A percentile compares a stretch with the other conserved stretches of the same genome.
phyloP scores from a whole-genome alignment of 2,797 vertebrate species.

The Mus minutoides region DNA sequence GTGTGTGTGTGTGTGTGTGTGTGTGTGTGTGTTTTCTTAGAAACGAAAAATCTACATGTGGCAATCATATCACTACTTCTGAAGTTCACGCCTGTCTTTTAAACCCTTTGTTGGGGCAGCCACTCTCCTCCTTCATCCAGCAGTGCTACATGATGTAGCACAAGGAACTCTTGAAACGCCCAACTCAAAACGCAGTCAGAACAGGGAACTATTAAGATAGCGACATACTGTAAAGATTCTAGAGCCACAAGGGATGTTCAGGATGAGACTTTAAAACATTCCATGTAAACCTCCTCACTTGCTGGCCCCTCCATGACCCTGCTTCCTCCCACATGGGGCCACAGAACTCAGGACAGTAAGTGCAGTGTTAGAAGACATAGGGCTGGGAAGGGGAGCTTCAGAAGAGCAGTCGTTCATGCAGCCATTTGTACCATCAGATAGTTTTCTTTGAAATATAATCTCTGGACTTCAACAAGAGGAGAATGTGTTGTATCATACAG shows the following conservation, averaged over 20 bases:
- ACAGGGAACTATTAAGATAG: slow-evolving; percentile 8
- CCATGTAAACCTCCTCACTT: slow-evolving; percentile 34
- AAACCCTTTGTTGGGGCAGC: slow-evolving; percentile 27
- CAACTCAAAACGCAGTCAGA: slow-evolving; percentile 36
- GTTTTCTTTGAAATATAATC: slow-evolving; percentile 76
- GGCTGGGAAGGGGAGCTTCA: slow-evolving; percentile 24
- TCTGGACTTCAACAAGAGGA: slow-evolving; percentile 47
- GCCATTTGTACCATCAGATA: slow-evolving; percentile 64
- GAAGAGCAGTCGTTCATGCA: slow-evolving; percentile 64
- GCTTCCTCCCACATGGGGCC: slow-evolving; percentile 59
- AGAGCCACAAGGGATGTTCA: background rate
- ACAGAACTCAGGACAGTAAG: slow-evolving; percentile 62
- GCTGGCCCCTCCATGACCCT: slow-evolving; percentile 66
- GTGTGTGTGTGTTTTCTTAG: background rate
- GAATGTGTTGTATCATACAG: slow-evolving; percentile 39
- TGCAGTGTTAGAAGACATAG: slow-evolving; percentile 4
- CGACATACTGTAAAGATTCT: background rate
- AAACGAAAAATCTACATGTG: slow-evolving; percentile 16
- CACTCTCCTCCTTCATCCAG: background rate
- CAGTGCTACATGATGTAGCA: background rate
- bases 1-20: background rate
- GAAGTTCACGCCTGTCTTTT: background rate
- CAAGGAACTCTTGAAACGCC: slow-evolving; percentile 20
- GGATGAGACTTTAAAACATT: background rate
- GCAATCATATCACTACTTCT: background rate